phyloP scores from a whole-genome alignment of 2,113 vertebrate genomes.

The Callospermophilus lateralis region DNA sequence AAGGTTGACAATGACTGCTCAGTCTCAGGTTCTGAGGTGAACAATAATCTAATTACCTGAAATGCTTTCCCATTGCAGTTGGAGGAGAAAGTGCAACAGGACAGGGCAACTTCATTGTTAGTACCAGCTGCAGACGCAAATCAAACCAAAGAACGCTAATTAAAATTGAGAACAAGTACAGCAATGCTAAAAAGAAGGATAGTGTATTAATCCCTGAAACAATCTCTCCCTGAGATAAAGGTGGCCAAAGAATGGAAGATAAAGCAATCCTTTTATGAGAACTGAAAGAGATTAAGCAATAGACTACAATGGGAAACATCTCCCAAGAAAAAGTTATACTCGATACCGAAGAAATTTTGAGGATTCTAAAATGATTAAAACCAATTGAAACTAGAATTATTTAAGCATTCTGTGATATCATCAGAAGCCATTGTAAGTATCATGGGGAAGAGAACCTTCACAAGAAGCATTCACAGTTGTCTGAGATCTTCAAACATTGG shows the following conservation, averaged over 20 bases:
- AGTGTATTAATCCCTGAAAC: neutral
- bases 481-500: neutral
- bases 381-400: neutral
- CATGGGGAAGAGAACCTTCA: neutral
- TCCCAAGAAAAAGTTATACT: neutral
- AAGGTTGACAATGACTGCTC: slow-evolving; percentile 62
- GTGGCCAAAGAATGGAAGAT: neutral
- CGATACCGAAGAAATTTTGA: neutral
- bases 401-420: neutral
- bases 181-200: neutral
- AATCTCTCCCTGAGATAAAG: neutral
- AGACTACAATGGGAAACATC: neutral
- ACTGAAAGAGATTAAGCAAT: fast-evolving
- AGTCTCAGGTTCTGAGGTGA: slow-evolving; percentile 74
- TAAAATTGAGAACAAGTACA: slow-evolving; percentile 60
- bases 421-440: neutral
- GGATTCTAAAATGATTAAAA: neutral
- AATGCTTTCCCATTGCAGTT: slow-evolving; percentile 62
- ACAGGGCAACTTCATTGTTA: slow-evolving; percentile 64
- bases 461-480: neutral
- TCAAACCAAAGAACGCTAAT: slow-evolving; percentile 78
- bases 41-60: slow-evolving; percentile 75
- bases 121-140: slow-evolving; percentile 67
- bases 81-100: slow-evolving; percentile 70
- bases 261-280: neutral